Evolutionary conservation across 2,797 vertebrate species (phyloP).

Genomic region (Morelia viridis): DNA sequence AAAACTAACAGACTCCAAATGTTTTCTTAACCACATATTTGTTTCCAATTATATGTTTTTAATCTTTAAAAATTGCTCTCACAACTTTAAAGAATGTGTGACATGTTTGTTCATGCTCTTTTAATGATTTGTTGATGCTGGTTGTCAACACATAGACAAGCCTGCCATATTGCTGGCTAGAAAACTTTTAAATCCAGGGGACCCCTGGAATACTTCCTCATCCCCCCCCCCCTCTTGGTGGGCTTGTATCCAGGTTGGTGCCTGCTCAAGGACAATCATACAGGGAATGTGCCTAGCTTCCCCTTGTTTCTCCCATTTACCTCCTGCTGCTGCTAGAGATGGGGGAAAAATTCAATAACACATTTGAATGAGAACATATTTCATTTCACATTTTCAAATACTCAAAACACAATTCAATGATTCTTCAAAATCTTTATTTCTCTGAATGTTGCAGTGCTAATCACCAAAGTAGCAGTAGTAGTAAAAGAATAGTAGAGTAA

Average conservation of each 20-base stretch:
- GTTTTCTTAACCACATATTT: conserved; percentile 68
- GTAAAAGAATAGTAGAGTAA: background rate
- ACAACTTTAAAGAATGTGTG: conserved; percentile 34
- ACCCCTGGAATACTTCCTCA: background rate
- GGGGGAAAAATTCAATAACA: background rate
- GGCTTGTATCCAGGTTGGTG: background rate
- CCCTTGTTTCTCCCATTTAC: background rate
- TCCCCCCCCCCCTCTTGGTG: background rate
- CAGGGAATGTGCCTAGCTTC: background rate
- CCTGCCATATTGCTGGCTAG: background rate
- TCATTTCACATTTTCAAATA: background rate
- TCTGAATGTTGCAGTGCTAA: background rate
- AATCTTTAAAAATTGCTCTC: conserved; percentile 62
- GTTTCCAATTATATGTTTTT: conserved; percentile 70
- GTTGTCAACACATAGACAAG: conserved; percentile 26
- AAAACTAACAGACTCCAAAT: conserved; percentile 74
- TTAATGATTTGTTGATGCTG: conserved; percentile 25
- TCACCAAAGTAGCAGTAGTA: background rate
- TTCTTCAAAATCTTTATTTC: background rate
- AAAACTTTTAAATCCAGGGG: background rate
- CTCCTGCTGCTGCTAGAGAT: background rate
- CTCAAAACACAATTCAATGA: background rate
- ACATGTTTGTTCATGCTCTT: conserved; percentile 51
- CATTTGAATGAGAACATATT: background rate
- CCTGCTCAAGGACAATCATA: background rate